Evolutionary conservation across 2,113 vertebrate genomes (phyloP), one percentile per base, ranked within the genome.

Genomic region (Heterochromis multidens): DNA sequence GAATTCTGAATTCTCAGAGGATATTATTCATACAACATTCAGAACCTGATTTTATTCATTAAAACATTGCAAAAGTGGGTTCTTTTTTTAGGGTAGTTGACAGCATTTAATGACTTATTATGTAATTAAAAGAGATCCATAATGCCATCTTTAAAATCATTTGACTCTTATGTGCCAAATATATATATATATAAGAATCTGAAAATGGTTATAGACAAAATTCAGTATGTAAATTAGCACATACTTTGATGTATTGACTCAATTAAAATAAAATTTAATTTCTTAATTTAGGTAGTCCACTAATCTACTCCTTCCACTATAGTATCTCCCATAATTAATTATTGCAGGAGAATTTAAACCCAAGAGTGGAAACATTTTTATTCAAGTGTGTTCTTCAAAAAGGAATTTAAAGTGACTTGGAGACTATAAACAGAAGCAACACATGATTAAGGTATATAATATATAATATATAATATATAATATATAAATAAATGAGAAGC

Each of bases 21-120:
- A 19, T 0, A 0, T 46, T 21, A 11, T 17, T 72, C 65, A 49
- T 27, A 19, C 49, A 27, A 14, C 2, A 46, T 11, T 14, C 23
- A 70, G 23, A 70, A 46, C 23, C 37, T 19, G 40, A 46, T 46
- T 49, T 46, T 70, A 49, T 70, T 49, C 17, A 19, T 19, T 11
- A 70, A 0, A 27, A 46, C 37, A 7, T 5, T 31, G 31, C 31
- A 31, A n/a, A n/a, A n/a, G 25, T 19, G 43, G n/a, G 7, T 70
- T 70, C 63, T 43, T 70, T 7, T n/a, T n/a, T n/a, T n/a, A n/a
- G n/a, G n/a, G 8, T 23, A 17, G 37, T 16, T 70, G 63, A 27
- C 14, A 27, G 1, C 25, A 23, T 46, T 70, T 70, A n/a, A 37
- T 0, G 43, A 29, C 49, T 29, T 13, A 49, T 29, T 2, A 72